Evolutionary conservation across 2,113 vertebrate species (phyloP), one percentile per base, ranked within the genome.

Genomic region (Anarhynchus alexandrinus): DNA sequence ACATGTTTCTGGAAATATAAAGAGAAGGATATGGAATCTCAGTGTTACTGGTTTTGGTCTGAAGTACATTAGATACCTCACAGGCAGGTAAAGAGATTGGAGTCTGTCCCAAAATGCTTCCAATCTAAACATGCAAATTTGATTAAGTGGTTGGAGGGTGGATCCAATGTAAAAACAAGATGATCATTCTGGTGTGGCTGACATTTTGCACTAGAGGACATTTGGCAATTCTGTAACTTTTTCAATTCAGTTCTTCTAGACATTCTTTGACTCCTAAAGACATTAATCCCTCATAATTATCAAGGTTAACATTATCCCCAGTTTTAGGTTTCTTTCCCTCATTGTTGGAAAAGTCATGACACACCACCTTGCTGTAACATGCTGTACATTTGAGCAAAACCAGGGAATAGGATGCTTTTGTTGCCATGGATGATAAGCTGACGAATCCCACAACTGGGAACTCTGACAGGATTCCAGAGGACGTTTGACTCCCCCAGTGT

Each of bases 51-150:
- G 40, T 93, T 86, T 93, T 71, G 82, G 32, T 18, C 52, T 93
- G 65, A 78, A 91, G 62, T 59, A 23, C 40, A 59, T 59, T 87
- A 71, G 43, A 29, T 82, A 20, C 65, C 77, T 94, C 65, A 84
- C 3, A 91, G 69, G 64, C 77, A 74, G 67, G 38, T 55, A 62
- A 73, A 65, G 51, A 86, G 42, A 34, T 34, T 36, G 51, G 26
- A 67, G 27, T 71, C 32, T 55, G 64, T 86, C 84, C 76, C 91
- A 82, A 84, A 86, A 84, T 36, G n/a, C 7, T 89, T 89, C 77
- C 91, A 97, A 74, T 15, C 18, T 72, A 82, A 94, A 95, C 59
- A 93, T 8, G 36, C 8, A 86, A 84, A 95, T 92, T 81, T 40
- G 32, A 90, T 92, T 92, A 94, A 90, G 72, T 59, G 9, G n/a